Conservation (phyloP, 37 sponge, comb jelly and placozoan genomes). For the Diacarnus erythraeanus region DNA sequence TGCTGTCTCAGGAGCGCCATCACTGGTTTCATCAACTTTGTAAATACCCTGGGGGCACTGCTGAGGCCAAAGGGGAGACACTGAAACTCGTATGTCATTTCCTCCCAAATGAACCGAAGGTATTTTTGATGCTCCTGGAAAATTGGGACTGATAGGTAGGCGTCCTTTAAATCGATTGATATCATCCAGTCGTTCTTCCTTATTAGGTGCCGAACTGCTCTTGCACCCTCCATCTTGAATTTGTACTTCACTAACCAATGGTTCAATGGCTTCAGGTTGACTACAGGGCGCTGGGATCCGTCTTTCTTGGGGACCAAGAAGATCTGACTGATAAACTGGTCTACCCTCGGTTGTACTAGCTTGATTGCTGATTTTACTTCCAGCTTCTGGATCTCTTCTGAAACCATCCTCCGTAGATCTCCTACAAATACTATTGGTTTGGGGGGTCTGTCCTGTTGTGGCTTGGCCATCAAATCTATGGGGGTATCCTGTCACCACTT, state of each 20-base stretch:
- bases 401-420: too few relatives aligned
- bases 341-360: too few relatives aligned
- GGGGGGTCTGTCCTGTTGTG: too few relatives aligned
- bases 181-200: constrained; percentile 38
- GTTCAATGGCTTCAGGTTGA: constrained; percentile 25
- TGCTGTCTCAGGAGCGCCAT: constrained; percentile 29
- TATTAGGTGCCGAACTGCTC: constrained; percentile 9
- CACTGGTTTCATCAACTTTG: constrained; percentile 59
- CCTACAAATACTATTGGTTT: too few relatives aligned
- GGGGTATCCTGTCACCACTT: too few relatives aligned
- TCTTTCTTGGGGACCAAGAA: constrained; percentile 41
- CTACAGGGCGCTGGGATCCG: constrained; percentile 23
- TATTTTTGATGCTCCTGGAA: constrained; percentile 30
- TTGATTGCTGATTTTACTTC: too few relatives aligned
- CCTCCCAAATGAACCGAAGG: constrained; percentile 36
- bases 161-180: constrained; percentile 49
- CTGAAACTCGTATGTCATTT: constrained; percentile 16
- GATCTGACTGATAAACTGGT: too few relatives aligned
- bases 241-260: neutral
- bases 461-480: too few relatives aligned
- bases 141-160: constrained; percentile 33
- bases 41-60: constrained; percentile 40
- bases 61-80: constrained; percentile 47
- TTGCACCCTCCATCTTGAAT: constrained; percentile 52
- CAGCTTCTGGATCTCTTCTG: too few relatives aligned